A percentile compares a stretch with the other conserved stretches of the same genome.
phyloP scores from a whole-genome alignment of 2,888 invertebrate species.

The Acheta domesticus region DNA sequence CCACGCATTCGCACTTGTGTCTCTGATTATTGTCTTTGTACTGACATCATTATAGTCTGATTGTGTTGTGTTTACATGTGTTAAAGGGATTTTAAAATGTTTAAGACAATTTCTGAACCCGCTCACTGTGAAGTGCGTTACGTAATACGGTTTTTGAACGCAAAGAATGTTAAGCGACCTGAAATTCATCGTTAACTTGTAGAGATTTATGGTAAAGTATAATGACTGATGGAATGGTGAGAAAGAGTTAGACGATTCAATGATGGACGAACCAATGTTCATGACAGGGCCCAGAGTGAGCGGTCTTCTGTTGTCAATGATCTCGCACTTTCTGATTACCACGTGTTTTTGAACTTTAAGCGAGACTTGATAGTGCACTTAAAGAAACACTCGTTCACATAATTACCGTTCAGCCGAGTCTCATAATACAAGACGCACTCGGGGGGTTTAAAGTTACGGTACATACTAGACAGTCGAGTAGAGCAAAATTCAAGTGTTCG shows the following conservation, averaged over 20 bases:
- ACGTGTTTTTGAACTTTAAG: no score
- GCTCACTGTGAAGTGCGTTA: background rate
- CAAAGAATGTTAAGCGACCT: slow-evolving; percentile 31
- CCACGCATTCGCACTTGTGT: background rate
- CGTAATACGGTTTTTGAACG: background rate
- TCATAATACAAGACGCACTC: no score
- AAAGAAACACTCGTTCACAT: no score
- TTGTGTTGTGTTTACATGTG: background rate
- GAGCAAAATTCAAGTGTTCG: no score
- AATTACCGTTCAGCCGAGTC: no score
- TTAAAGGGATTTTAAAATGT: background rate
- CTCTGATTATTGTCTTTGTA: background rate
- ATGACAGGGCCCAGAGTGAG: slow-evolving; percentile 34
- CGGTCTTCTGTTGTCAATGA: slow-evolving; percentile 37
- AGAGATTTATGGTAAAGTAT: slow-evolving; percentile 38
- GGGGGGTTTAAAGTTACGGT: no score
- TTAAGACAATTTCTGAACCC: background rate
- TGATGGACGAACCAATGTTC: slow-evolving; percentile 27
- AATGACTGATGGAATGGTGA: slow-evolving; percentile 38
- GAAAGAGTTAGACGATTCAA: slow-evolving; percentile 33
- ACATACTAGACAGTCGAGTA: no score
- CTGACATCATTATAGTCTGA: no score
- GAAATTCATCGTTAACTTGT: slow-evolving; percentile 38
- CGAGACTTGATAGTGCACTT: no score
- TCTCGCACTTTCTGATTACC: no score